These are phyloP conservation scores for Galerucella nymphaeae DNA, from an alignment of 2,888 invertebrate species.

Conservation along the genomic window DNA sequence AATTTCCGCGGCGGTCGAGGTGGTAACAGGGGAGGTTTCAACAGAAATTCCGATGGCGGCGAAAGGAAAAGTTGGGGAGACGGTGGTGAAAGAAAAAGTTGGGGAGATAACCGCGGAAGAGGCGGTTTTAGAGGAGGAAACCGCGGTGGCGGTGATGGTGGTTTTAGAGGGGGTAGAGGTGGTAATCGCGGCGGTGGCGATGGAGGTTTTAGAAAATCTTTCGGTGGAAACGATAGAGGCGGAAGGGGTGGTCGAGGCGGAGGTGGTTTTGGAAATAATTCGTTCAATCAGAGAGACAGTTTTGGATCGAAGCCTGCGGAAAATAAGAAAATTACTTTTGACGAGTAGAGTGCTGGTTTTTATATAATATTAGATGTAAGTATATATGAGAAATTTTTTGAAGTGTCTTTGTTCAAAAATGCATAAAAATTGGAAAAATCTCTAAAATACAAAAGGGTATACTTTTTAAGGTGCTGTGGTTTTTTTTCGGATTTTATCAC, in stretches of 20 bases:
- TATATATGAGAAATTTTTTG: conserved; percentile 31
- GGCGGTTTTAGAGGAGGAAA: conserved; percentile 52
- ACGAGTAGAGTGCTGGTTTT: conserved; percentile 58
- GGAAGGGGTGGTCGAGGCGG: conserved; percentile 57
- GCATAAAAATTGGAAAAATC: background rate
- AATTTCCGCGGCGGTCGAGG: conserved; percentile 28
- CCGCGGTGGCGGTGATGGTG: conserved; percentile 54
- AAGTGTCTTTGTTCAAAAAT: background rate
- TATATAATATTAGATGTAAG: conserved; percentile 45
- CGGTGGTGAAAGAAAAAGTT: conserved; percentile 43
- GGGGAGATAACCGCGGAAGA: conserved; percentile 45
- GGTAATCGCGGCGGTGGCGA: conserved; percentile 59
- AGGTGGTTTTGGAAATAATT: conserved; percentile 43
- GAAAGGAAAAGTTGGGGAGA: conserved; percentile 30
- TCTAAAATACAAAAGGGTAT: background rate
- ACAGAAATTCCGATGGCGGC: conserved; percentile 23
- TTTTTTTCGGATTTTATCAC: too few relatives aligned
- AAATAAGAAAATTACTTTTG: conserved; percentile 83
- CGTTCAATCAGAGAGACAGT: conserved; percentile 73
- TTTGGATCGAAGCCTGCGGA: conserved; percentile 70
- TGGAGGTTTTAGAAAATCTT: conserved; percentile 46
- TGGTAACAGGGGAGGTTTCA: conserved; percentile 36
- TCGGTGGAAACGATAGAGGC: conserved; percentile 47
- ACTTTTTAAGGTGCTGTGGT: too few relatives aligned
- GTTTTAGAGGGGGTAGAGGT: conserved; percentile 52